Base-by-base conservation (phyloP, 2,888 invertebrate genomes). In the Xanthorhoe designata region DNA sequence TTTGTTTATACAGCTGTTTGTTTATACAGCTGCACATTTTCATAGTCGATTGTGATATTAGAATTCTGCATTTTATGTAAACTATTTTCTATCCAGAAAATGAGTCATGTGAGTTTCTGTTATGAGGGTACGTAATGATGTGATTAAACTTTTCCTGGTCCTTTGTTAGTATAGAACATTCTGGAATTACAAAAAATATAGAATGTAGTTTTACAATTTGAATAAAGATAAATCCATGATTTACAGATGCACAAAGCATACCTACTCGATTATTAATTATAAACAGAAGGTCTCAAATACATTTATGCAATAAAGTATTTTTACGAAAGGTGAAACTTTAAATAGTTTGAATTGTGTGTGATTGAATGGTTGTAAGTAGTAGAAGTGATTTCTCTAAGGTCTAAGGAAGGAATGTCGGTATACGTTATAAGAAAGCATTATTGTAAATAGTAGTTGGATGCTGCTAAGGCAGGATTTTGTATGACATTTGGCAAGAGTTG, bases 341-440 rank as follows among this genome's bases (percentile, higher is more conserved):
- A 54, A 65, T 61, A 57, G 59, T 66, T 66, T 42, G 38, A 42
- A 42, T 13, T 42, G 38, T 45, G 73, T 58, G 74, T 74, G 69
- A 72, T 72, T 74, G 65, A 64, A 73, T 70, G 75, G 74, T 75
- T 76, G 68, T 76, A 70, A 67, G 72, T 73, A 73, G 66, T 76
- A 69, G 70, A 65, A 69, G 65, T 75, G 66, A 76, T 76, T 69
- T 24, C 24, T 24, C 24, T 64, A 69, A 61, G 69, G 60, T 66
- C 60, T 74, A 75, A 71, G 65, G 53, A 70, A 70, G 75, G 73
- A 77, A 77, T 79, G 77, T 78, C 79, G 81, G 89, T 90, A 89
- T 89, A 90, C 88, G 89, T 83, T 79, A 77, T 84, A 85, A 80
- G 78, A 75, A 82, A 61, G 76, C 75, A 81, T 79, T 77, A 78